Conservation (phyloP, 2,888 invertebrate species). For the Andricus quercusramuli region DNA sequence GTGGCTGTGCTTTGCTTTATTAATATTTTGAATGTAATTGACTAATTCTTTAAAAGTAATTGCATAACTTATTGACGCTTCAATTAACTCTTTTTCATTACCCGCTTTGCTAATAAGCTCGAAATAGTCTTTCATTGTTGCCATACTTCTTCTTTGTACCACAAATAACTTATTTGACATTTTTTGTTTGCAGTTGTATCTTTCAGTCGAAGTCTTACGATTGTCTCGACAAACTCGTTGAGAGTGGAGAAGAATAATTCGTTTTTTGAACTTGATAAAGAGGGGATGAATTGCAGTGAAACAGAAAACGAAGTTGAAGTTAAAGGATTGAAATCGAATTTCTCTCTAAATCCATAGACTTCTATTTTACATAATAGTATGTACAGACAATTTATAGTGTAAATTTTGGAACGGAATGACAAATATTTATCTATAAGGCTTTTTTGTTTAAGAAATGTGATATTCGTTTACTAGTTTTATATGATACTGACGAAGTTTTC, state of each 20-base stretch:
- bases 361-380: slow-evolving; percentile 18
- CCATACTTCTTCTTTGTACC: too few relatives aligned
- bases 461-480: slow-evolving; percentile 49
- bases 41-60: neutral
- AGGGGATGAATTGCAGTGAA: slow-evolving; percentile 24
- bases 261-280: slow-evolving; percentile 18
- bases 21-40: slow-evolving; percentile 52
- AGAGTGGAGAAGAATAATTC: slow-evolving; percentile 65
- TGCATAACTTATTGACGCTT: neutral
- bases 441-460: slow-evolving; percentile 52
- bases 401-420: neutral
- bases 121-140: neutral
- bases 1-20: slow-evolving; percentile 64
- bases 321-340: neutral
- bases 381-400: slow-evolving; percentile 2
- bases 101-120: neutral
- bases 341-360: neutral
- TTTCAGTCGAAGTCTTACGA: slow-evolving; percentile 72
- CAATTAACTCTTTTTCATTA: neutral
- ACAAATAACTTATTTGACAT: slow-evolving; percentile 22
- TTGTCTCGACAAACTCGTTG: slow-evolving; percentile 68
- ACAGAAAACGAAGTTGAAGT: neutral
- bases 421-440: neutral
- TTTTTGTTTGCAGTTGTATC: slow-evolving; percentile 66
- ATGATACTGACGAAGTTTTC: slow-evolving; percentile 26